Base-by-base conservation (phyloP, 2,888 invertebrate species). In the Scaptomyza tumidula region DNA sequence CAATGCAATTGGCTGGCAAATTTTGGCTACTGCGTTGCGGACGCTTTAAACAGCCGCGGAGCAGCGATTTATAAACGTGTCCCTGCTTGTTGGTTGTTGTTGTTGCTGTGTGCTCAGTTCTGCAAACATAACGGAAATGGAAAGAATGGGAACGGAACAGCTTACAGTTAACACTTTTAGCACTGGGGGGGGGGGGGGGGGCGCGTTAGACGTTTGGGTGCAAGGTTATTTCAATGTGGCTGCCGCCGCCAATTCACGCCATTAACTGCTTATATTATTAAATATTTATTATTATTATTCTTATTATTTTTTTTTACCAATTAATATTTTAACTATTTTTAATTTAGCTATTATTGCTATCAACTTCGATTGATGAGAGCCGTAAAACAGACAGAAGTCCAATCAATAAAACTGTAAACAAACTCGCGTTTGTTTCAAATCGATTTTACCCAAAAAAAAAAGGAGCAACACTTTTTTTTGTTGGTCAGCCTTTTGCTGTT, bases 11-110 rank as follows among this genome's bases (percentile, higher is more conserved):
- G 54, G 87, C 89, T 59, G 91, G 90, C 64, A 91, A 69, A 65
- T 91, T 90, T 63, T 91, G 91, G 75, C 90, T 90, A 73, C 91
- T 91, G 43, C 92, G 86, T 73, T 92, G 91, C 46, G 91, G 90
- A 65, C 91, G 87, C 76, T 89, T 91, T 35, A 92, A 71, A 73
- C 92, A 92, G 73, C 92, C 91, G 64, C 92, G 90, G 55, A 92
- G 77, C 71, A 92, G 75, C 19, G 92, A 92, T 68, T 92, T 92
- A 80, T 92, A 92, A 72, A 92, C 91, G 67, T 91, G 89, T 65
- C 74, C 74, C 41, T 68, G 73, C n/a, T 69, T 71, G 55, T 39
- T 64, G 53, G 5, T 56, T 31, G 58, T 24, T 49, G 54, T 4
- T 61, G 43, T 71, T 11, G 13, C 37, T 63, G 60, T 89, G 70